Base-by-base conservation (phyloP, 2,888 invertebrate genomes). In the Argynnis bischoffii region DNA sequence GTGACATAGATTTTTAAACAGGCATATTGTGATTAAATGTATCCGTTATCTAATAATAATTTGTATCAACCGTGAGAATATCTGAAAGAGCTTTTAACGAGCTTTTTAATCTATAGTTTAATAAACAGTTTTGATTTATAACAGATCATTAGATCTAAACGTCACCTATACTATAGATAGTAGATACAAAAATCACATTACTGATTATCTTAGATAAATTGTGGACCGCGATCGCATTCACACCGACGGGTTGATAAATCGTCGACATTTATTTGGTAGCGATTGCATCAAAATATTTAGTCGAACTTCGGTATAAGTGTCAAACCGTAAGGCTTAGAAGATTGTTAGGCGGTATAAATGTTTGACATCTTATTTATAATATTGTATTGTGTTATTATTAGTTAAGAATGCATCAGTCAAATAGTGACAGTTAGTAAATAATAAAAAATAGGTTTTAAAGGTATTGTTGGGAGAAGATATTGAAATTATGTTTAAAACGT, bases 201-300 rank as follows among this genome's bases (percentile, higher is more conserved):
- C 67, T 77, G 84, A 88, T 90, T 88, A 90, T 90, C 89, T 87
- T 81, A 84, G 86, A 90, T 89, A 87, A 86, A 90, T 89, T 79
- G 87, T 80, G 79, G 83, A 67, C 74, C 74, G 78, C 74, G 76
- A 75, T 74, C 76, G 80, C 83, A 83, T 83, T 80, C 77, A 78
- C 72, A 76, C 72, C 72, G 76, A 76, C 72, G 77, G 76, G 77
- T 77, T 91, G 92, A 92, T 89, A 89, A 90, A 92, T 92, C 78
- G 89, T 79, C 80, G 80, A 84, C 90, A 92, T 92, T 91, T 87
- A 89, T 92, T 87, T 88, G 80, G 72, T 75, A 69, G 81, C 83
- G 91, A 91, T 92, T 88, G 87, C 89, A 92, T 92, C 92, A 90
- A 89, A 92, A 92, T 92, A 90, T 92, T 92, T 84, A 88, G 84